Evolutionary conservation across 2,888 invertebrate genomes (phyloP), one percentile per base, ranked within the genome.

Genomic region (Hypomecis atomaria): DNA sequence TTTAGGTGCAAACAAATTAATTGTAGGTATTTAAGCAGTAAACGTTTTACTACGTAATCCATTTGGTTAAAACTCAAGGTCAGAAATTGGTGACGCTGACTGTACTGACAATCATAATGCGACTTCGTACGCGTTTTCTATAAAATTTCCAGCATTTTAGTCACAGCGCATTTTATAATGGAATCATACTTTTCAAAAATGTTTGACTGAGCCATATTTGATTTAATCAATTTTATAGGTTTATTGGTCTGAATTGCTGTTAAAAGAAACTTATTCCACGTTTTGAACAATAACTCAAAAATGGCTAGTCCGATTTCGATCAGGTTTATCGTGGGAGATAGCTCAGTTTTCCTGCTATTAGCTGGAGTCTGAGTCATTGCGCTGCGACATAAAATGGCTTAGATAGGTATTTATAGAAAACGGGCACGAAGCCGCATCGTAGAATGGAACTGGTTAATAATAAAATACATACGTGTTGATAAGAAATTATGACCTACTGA

Each of bases 21-120:
- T 23, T 23, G 23, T n/a, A n/a, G n/a, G n/a, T 23, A 23, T 23
- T 23, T 23, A 23, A 23, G 23, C 23, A 23, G 3, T 23, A 23
- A 23, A 23, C 23, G 23, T 23, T 23, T 23, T 23, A 23, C 3
- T 23, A 43, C n/a, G 9, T 1, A 44, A 6, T 4, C 11, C 6
- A 11, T 23, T 23, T 45, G 13, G 36, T 8, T 38, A 8, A 13
- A 37, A n/a, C 11, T 38, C 11, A 50, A 50, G 13, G 11, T 5
- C 13, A 50, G 5, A 9, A 34, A 38, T 37, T 13, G 5, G 9
- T 50, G 50, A 11, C 8, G 37, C 50, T 50, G 50, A 38, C 50
- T 50, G 50, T 50, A 50, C 50, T 50, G 50, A 13, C 4, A 37
- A 50, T 9, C 37, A 37, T 38, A 50, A 50, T 37, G 50, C 50